Evolutionary conservation across 2,113 vertebrate genomes (phyloP).

Genomic region (Morone chrysops): DNA sequence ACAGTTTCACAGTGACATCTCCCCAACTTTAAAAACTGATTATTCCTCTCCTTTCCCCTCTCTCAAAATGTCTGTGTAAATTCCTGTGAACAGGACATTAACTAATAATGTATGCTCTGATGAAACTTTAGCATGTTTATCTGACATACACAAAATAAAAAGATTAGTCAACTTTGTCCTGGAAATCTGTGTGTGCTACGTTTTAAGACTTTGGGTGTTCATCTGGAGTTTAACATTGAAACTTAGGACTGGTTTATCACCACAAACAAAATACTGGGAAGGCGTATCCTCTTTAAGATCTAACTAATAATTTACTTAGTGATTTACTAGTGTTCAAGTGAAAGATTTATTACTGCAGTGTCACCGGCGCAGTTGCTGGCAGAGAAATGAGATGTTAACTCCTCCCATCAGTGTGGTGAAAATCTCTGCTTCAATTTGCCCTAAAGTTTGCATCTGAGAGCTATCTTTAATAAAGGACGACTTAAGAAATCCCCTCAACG

Average conservation of each 20-base stretch:
- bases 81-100: not conserved
- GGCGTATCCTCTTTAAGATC: too few species aligned
- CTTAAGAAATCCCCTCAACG: not conserved
- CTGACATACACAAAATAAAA: too few species aligned
- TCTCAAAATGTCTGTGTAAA: not conserved
- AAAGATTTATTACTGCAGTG: slow-evolving; percentile 11
- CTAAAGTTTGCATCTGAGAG: not conserved
- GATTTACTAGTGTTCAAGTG: not conserved
- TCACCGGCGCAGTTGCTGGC: not conserved
- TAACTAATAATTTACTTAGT: not conserved
- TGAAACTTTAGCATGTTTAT: too few species aligned
- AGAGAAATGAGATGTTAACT: slow-evolving; percentile 6
- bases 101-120: not conserved
- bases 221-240: too few species aligned
- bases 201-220: too few species aligned
- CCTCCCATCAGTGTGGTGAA: slow-evolving; percentile 6
- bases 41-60: not conserved
- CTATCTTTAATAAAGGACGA: slow-evolving; percentile 3
- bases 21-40: not conserved
- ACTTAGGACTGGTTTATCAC: too few species aligned
- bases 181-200: too few species aligned
- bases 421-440: not conserved
- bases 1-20: not conserved
- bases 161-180: too few species aligned
- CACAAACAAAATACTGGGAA: too few species aligned